A percentile compares a stretch with the other conserved stretches of the same genome.
These are phyloP conservation scores for Scophthalmus maximus DNA, from an alignment of 2,113 vertebrate genomes.

Conservation along the genomic window DNA sequence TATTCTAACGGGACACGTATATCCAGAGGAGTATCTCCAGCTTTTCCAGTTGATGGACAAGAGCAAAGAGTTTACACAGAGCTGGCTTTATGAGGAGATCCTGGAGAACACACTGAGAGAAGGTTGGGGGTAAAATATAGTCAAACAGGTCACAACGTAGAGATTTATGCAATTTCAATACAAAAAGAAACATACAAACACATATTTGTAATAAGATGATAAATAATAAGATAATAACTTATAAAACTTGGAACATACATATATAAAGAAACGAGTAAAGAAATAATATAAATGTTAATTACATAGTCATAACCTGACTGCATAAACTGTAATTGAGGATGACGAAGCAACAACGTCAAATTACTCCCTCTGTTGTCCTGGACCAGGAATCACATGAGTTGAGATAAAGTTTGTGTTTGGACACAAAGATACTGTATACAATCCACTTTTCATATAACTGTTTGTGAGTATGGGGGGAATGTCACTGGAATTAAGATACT, in stretches of 20 bases:
- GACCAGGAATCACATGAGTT: not conserved
- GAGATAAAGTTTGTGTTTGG: not conserved
- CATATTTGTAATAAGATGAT: conserved; percentile 1
- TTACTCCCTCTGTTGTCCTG: not conserved
- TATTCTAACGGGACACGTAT: conserved; percentile 76
- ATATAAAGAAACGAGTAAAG: not conserved
- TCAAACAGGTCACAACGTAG: not conserved
- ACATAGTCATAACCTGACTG: not conserved
- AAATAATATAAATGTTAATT: not conserved
- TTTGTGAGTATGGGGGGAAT: no score
- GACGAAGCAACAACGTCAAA: not conserved
- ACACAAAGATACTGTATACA: not conserved
- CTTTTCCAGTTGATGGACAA: conserved; percentile 89
- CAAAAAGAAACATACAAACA: conserved; percentile 2
- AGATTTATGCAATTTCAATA: conserved; percentile 17
- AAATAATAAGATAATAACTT: not conserved
- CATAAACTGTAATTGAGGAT: conserved; percentile 8
- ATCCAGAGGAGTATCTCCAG: conserved; percentile 86
- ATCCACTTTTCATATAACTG: no score
- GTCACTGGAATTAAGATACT: no score
- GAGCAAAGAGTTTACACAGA: conserved; percentile 82
- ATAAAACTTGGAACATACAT: not conserved
- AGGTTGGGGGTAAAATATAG: conserved; percentile 56
- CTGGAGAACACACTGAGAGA: conserved; percentile 73
- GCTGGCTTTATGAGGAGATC: conserved; percentile 87